phyloP scores from a whole-genome alignment of 2,797 vertebrate species.

The Corythornis leucogaster region DNA sequence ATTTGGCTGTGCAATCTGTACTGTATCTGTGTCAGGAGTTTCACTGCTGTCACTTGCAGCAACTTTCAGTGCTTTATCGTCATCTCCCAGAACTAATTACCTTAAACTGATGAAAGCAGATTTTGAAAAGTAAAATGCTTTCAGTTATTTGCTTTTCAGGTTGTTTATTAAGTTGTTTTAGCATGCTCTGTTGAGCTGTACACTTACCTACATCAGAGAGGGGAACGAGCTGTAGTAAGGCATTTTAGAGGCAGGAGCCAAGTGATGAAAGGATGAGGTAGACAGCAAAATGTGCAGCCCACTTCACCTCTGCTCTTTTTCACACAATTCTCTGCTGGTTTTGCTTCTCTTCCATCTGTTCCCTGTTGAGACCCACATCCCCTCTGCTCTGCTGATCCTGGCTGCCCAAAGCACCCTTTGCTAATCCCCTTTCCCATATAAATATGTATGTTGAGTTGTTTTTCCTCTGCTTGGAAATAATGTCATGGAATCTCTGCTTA shows the following conservation, averaged over 20 bases:
- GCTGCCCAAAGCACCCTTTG: background rate
- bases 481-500: background rate
- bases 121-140: conserved; percentile 34
- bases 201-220: background rate
- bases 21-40: conserved; percentile 76
- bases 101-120: conserved; percentile 68
- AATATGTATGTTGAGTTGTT: accelerated
- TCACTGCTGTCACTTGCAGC: conserved; percentile 59
- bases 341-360: background rate
- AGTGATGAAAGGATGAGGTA: background rate
- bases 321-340: background rate
- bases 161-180: conserved; percentile 29
- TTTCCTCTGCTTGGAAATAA: background rate
- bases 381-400: background rate
- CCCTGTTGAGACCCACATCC: background rate
- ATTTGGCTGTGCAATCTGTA: conserved; percentile 79
- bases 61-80: conserved; percentile 59
- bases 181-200: background rate
- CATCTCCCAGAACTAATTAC: conserved; percentile 78
- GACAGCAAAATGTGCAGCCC: background rate
- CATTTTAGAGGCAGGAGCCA: background rate
- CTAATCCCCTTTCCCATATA: too few species aligned
- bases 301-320: background rate
- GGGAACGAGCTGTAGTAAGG: background rate
- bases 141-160: conserved; percentile 60